phyloP scores from a whole-genome alignment of 2,113 vertebrate species.

The Anser cygnoides region DNA sequence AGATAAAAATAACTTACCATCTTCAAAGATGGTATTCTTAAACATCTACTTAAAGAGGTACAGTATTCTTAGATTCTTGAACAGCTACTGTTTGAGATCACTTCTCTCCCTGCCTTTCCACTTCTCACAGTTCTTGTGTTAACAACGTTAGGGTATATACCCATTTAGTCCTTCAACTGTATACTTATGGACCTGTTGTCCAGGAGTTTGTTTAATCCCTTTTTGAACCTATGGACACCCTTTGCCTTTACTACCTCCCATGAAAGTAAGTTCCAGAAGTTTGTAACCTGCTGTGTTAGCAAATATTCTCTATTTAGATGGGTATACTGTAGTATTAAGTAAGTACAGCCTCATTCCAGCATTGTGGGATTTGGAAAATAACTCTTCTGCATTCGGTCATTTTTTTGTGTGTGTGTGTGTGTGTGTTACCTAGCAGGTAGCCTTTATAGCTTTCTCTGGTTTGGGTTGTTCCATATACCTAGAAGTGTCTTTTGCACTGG shows the following conservation, averaged over 20 bases:
- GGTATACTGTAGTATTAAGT: not conserved
- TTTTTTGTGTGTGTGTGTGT: not conserved
- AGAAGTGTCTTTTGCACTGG: not conserved
- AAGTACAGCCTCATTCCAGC: not conserved
- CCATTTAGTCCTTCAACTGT: not conserved
- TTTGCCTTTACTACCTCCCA: not conserved
- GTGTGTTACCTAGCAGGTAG: not conserved
- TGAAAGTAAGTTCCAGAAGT: not conserved
- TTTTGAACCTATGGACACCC: not conserved
- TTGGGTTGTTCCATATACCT: not conserved
- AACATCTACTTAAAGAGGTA: not conserved
- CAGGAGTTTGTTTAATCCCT: not conserved
- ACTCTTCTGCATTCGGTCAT: not conserved
- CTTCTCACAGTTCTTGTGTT: not conserved
- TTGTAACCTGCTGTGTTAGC: not conserved
- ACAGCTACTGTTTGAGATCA: not conserved
- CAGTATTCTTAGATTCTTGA: not conserved
- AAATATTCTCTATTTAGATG: not conserved
- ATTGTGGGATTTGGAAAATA: not conserved
- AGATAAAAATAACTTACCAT: not conserved
- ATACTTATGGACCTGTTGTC: not conserved
- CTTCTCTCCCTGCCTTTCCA: not conserved
- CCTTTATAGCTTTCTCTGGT: not conserved
- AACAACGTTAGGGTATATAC: not conserved
- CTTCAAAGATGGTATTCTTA: not conserved